phyloP scores from a whole-genome alignment of 2,888 invertebrate genomes.

The Synergus gifuensis region DNA sequence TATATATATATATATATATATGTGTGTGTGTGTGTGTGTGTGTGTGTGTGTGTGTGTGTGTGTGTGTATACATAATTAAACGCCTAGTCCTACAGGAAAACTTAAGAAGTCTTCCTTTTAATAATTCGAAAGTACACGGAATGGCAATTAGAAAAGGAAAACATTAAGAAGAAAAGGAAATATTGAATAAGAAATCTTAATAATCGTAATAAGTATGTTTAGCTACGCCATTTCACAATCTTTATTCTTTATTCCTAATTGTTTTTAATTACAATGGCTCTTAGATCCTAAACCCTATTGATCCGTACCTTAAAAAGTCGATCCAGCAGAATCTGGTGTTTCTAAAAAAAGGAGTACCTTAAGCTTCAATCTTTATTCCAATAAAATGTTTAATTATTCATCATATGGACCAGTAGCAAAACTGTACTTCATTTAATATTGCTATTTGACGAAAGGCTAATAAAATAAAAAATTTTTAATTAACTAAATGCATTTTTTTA shows the following conservation, averaged over 20 bases:
- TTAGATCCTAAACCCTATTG: conserved; percentile 31
- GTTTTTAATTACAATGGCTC: conserved; percentile 24
- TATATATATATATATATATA: no score
- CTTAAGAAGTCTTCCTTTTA: background rate
- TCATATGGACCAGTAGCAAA: conserved; percentile 52
- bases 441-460: conserved; percentile 49
- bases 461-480: conserved; percentile 48
- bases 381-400: conserved; percentile 10
- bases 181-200: conserved; percentile 15
- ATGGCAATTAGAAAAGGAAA: conserved; percentile 18
- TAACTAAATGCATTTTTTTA: conserved; percentile 42
- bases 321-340: conserved; percentile 31
- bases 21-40: no score
- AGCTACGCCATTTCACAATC: conserved; percentile 15
- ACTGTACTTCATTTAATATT: conserved; percentile 49
- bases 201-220: conserved; percentile 4
- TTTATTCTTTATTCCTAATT: conserved; percentile 25
- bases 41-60: no score
- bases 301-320: conserved; percentile 23
- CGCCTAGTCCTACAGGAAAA: conserved; percentile 14
- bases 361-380: background rate
- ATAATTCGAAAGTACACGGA: conserved; percentile 25
- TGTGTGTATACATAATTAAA: no score
- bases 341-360: conserved; percentile 17
- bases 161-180: conserved; percentile 24